These are phyloP conservation scores for Idaea dimidiata DNA, from an alignment of 2,888 invertebrate genomes.

Conservation along the genomic window DNA sequence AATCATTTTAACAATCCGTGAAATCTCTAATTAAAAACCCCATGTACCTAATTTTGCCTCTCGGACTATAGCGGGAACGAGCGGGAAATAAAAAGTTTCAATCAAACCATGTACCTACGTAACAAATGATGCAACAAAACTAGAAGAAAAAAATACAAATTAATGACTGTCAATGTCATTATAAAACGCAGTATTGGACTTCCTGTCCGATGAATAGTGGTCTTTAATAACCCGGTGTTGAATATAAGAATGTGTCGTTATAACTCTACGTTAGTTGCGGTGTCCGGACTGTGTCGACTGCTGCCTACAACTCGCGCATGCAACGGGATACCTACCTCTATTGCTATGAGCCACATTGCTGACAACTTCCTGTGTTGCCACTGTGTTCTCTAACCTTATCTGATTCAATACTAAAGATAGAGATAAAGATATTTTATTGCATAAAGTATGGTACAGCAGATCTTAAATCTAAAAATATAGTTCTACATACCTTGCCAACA, in stretches of 20 bases:
- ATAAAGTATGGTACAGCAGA: no score
- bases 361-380: neutral
- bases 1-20: no score
- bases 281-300: neutral
- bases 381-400: slow-evolving; percentile 1
- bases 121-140: no score
- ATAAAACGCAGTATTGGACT: neutral
- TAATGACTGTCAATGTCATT: neutral
- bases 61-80: no score
- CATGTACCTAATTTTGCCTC: no score
- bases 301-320: neutral
- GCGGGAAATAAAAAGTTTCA: no score
- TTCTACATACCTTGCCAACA: no score
- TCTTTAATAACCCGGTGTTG: neutral
- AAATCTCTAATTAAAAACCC: no score
- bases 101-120: no score
- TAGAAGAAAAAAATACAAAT: no score
- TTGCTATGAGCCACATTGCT: neutral
- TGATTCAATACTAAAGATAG: neutral
- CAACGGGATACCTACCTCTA: neutral
- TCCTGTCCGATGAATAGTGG: neutral
- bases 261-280: neutral
- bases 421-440: no score
- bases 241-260: neutral
- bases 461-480: no score